phyloP scores from a whole-genome alignment of 2,888 invertebrate species.

The Melolontha melolontha region DNA sequence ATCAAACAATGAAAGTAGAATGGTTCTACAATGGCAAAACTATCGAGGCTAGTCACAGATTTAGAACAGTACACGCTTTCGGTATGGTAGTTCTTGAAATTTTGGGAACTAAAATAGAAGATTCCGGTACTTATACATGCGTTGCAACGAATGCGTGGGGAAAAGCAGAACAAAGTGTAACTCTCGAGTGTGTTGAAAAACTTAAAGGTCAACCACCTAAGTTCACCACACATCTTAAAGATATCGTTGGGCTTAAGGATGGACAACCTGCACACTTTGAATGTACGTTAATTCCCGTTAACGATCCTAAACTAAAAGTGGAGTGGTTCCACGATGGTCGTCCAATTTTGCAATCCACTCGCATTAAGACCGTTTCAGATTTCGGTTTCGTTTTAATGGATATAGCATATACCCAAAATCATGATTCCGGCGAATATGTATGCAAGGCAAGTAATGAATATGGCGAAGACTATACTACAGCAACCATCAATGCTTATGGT shows the following conservation, averaged over 20 bases:
- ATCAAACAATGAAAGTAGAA: slow-evolving; percentile 93
- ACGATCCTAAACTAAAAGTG: slow-evolving; percentile 92
- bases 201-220: slow-evolving; percentile 87
- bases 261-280: slow-evolving; percentile 96
- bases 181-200: slow-evolving; percentile 85
- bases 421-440: slow-evolving; percentile 93
- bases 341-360: slow-evolving; percentile 87
- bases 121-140: slow-evolving; percentile 91
- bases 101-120: slow-evolving; percentile 91
- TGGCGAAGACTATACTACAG: slow-evolving; percentile 89
- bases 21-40: slow-evolving; percentile 96
- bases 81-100: slow-evolving; percentile 98
- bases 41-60: slow-evolving; percentile 89
- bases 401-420: slow-evolving; percentile 92
- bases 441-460: slow-evolving; percentile 93
- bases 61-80: slow-evolving; percentile 94
- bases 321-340: slow-evolving; percentile 98
- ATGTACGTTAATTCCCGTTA: slow-evolving; percentile 92
- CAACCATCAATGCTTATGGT: slow-evolving; percentile 86
- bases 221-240: slow-evolving; percentile 90
- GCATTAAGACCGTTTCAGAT: slow-evolving; percentile 94
- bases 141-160: slow-evolving; percentile 92
- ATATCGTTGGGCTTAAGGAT: slow-evolving; percentile 86
- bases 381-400: slow-evolving; percentile 96
- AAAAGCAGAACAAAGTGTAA: slow-evolving; percentile 86